Evolutionary conservation across 2,113 vertebrate species (phyloP).

Genomic region (Crotalus helleri): DNA sequence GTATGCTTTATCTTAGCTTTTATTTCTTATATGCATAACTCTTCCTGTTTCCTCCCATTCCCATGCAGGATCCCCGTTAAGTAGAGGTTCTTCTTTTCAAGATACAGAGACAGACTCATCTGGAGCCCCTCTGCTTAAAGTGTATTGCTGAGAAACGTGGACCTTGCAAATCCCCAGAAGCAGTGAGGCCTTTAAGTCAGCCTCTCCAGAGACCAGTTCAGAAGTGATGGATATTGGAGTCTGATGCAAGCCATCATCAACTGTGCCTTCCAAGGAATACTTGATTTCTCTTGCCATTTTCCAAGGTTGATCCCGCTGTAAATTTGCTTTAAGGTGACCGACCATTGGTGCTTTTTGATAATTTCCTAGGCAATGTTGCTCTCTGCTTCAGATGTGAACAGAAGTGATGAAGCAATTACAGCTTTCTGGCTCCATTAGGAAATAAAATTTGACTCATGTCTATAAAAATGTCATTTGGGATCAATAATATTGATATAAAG

Average conservation of each 20-base stretch:
- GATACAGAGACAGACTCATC: conserved; percentile 88
- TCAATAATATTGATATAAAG: not conserved
- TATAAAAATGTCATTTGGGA: not conserved
- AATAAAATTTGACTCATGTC: not conserved
- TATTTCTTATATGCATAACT: conserved; percentile 51
- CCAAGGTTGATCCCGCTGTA: not conserved
- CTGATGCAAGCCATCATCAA: not conserved
- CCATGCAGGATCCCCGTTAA: conserved; percentile 65
- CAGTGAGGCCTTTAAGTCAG: accelerated
- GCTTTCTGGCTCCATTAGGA: not conserved
- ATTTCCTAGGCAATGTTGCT: conserved; percentile 5
- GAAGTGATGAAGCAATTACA: not conserved
- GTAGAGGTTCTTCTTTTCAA: conserved; percentile 80
- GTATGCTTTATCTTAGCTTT: conserved; percentile 31
- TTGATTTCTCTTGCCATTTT: conserved; percentile 7
- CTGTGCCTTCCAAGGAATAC: conserved; percentile 1
- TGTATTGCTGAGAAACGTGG: conserved; percentile 66
- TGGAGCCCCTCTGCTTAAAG: conserved; percentile 86
- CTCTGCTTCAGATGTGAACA: not conserved
- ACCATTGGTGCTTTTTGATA: conserved; percentile 20
- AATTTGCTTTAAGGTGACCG: conserved; percentile 15
- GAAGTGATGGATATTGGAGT: conserved; percentile 38
- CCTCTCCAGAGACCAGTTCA: conserved; percentile 34
- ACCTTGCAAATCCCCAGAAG: not conserved
- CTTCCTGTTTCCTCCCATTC: conserved; percentile 43